A percentile compares a stretch with the other conserved stretches of the same genome.
Conservation (phyloP, 2,888 invertebrate species). For the Diaphora mendica region DNA sequence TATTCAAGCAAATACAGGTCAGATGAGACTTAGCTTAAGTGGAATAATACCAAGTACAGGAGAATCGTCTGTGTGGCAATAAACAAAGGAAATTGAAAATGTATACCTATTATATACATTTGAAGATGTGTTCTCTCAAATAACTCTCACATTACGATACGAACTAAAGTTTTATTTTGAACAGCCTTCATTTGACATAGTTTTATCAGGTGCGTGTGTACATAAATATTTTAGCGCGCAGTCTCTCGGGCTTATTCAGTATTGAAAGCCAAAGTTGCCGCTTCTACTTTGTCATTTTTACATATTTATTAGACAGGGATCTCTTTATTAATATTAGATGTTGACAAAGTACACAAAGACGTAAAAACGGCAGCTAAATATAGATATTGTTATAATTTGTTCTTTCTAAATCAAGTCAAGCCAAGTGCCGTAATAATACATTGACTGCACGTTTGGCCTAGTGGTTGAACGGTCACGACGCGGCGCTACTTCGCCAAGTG, state of each 20-base stretch:
- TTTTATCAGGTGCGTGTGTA: constrained; percentile 18
- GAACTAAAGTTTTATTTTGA: background rate
- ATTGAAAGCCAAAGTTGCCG: constrained; percentile 20
- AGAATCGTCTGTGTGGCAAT: constrained; percentile 17
- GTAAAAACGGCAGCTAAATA: background rate
- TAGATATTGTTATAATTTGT: background rate
- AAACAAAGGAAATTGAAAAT: constrained; percentile 34
- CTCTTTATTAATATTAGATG: constrained; percentile 21
- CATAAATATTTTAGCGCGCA: constrained; percentile 14
- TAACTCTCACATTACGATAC: background rate
- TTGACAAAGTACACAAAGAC: constrained; percentile 17
- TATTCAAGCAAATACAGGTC: constrained; percentile 18
- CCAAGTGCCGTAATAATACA: background rate
- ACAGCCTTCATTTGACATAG: constrained; percentile 11
- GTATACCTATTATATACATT: constrained; percentile 7
- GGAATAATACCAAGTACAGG: constrained; percentile 21
- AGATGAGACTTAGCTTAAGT: constrained; percentile 16
- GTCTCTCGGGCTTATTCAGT: constrained; percentile 12
- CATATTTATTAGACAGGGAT: constrained; percentile 22
- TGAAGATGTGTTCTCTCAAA: constrained; percentile 13
- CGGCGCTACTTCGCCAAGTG: too few relatives aligned
- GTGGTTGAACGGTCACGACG: too few relatives aligned
- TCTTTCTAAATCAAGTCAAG: background rate
- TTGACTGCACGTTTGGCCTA: too few relatives aligned
- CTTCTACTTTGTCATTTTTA: constrained; percentile 16